Base-by-base conservation (phyloP, 2,888 invertebrate species). In the Eumacrocentrus americanus region DNA sequence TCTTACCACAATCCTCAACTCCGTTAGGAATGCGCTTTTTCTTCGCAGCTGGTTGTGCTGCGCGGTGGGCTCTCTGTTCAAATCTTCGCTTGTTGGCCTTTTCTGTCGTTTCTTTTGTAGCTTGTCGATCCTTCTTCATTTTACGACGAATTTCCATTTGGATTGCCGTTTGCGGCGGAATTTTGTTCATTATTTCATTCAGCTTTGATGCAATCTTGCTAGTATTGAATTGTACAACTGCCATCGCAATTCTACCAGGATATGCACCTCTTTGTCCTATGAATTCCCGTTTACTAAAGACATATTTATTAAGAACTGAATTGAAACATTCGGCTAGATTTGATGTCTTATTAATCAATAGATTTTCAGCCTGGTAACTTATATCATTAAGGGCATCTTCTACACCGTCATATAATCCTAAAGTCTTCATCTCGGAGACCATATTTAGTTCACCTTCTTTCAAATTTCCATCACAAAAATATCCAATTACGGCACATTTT, bases 381-480 rank as follows among this genome's bases (percentile, higher is more conserved):
- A 16, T 7, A 2, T 42, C 7, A 3, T 42, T 20, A 2, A 42
- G 6, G 9, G 18, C 6, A 18, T 42, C 9, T 18, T 7, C 18
- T 2, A n/a, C n/a, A n/a, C n/a, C n/a, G n/a, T n/a, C 58, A 23
- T 40, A 51, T 3, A 58, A 3, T 14, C 47, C 58, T 5, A 2
- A 35, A 4, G 6, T 47, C 14, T 52, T 47, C n/a, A 59, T 12
- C n/a, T 46, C 6, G 23, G 53, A 40, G 14, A 61, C 16, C 35
- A 53, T 18, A 38, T 61, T 58, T 20, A 47, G 29, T 16, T 61
- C 50, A 3, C 53, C 40, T 14, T 29, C 22, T 40, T 61, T 58
- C 5, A 34, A 25, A 3, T 3, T 25, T 14, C 48, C 53, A 40
- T 58, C 14, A n/a, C 38, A 61, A 12, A 61, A 61, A 9, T 61